Evolutionary conservation across 2,888 invertebrate species (phyloP).

Genomic region (Beris morrisii): DNA sequence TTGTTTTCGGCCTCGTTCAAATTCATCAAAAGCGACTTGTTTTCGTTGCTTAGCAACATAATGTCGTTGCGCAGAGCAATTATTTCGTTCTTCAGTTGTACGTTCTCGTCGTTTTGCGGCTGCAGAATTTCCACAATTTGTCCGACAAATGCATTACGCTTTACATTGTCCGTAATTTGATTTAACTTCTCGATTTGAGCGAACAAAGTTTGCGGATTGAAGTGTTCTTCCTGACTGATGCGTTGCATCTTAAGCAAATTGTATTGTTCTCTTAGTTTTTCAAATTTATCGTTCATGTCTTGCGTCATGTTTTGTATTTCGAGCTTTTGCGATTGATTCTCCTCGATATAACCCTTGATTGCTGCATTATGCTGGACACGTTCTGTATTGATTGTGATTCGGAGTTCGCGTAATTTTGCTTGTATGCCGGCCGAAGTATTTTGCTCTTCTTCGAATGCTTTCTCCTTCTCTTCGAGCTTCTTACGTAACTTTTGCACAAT

Average conservation of each 20-base stretch:
- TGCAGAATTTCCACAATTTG: constrained; percentile 20
- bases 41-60: constrained; percentile 48
- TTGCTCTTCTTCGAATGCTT: constrained; percentile 71
- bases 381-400: constrained; percentile 57
- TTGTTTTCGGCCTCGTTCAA: constrained; percentile 52
- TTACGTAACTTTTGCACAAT: constrained; percentile 84
- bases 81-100: constrained; percentile 22
- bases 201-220: constrained; percentile 50
- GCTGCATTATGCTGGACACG: constrained; percentile 51
- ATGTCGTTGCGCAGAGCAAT: constrained; percentile 44
- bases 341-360: constrained; percentile 50
- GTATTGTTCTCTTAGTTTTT: constrained; percentile 22
- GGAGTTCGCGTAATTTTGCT: constrained; percentile 76
- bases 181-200: constrained; percentile 49
- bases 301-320: constrained; percentile 49
- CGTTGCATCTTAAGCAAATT: constrained; percentile 42
- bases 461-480: constrained; percentile 85
- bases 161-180: constrained; percentile 33
- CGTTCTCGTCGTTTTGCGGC: constrained; percentile 20
- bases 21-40: constrained; percentile 49
- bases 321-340: constrained; percentile 49
- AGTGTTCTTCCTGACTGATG: constrained; percentile 51
- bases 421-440: constrained; percentile 75
- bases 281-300: constrained; percentile 46
- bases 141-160: constrained; percentile 14